phyloP scores from a whole-genome alignment of 2,888 invertebrate genomes.

The Nemotelus nigrinus region DNA sequence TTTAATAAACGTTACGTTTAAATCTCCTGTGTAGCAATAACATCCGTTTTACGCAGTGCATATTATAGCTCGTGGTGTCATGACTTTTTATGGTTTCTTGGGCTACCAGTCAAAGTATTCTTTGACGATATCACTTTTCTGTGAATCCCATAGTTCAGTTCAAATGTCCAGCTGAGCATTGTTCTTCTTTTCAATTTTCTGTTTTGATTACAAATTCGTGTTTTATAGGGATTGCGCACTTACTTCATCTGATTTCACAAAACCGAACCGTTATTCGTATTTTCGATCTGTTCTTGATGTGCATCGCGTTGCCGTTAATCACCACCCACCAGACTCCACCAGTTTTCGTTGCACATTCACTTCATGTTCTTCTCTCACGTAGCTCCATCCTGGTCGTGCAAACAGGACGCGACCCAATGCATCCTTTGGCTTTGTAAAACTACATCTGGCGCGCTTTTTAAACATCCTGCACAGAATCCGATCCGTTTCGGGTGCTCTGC shows the following conservation, averaged over 20 bases:
- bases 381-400: constrained; percentile 10
- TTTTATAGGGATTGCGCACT: constrained; percentile 17
- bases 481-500: background rate
- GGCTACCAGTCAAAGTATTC: background rate
- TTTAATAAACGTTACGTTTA: too few species aligned
- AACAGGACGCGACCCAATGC: background rate
- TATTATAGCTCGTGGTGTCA: too few species aligned
- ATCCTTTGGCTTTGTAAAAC: constrained; percentile 29
- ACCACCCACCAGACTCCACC: constrained; percentile 34
- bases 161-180: background rate
- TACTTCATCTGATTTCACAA: constrained; percentile 16
- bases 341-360: constrained; percentile 15
- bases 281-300: background rate
- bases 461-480: constrained; percentile 2
- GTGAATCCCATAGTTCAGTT: background rate
- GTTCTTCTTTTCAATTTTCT: constrained; percentile 28
- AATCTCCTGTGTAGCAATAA: too few species aligned
- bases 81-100: too few species aligned
- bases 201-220: constrained; percentile 31
- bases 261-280: constrained; percentile 15
- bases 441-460: constrained; percentile 37
- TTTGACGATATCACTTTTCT: background rate
- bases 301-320: constrained; percentile 32
- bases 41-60: too few species aligned
- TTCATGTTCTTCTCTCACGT: background rate